phyloP scores from a whole-genome alignment of 2,888 invertebrate species.

The Drosophila setosimentum region DNA sequence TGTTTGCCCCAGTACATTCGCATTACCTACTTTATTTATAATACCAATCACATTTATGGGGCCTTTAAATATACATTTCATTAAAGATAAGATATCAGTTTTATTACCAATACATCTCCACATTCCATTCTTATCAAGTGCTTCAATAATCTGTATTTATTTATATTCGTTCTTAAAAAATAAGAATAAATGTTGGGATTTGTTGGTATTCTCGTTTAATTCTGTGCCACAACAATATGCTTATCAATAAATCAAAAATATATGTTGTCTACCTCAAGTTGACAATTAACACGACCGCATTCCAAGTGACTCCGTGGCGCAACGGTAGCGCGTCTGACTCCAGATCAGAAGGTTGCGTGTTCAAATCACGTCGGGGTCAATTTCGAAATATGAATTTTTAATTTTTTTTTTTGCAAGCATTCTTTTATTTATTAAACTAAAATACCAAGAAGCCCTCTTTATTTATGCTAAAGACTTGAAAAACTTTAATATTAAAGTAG shows the following conservation, averaged over 20 bases:
- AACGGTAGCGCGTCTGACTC: conserved; percentile 77
- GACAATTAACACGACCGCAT: fast-evolving
- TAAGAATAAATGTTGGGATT: neutral
- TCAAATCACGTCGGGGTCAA: conserved; percentile 78
- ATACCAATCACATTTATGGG: neutral
- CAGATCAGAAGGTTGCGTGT: conserved; percentile 79
- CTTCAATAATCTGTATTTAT: conserved; percentile 2
- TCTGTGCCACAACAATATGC: neutral
- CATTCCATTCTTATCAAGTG: conserved; percentile 11
- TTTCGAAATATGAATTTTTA: neutral
- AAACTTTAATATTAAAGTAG: neutral
- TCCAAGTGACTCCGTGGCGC: conserved; percentile 70
- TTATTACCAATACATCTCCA: too few relatives aligned
- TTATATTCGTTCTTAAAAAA: conserved; percentile 1
- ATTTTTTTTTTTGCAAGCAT: neutral
- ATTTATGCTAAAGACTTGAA: neutral
- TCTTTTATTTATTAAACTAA: neutral
- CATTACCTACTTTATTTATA: neutral
- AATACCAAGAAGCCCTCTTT: neutral
- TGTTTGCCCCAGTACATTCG: neutral
- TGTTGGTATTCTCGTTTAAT: neutral
- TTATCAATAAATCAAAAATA: neutral
- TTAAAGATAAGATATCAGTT: conserved; percentile 8
- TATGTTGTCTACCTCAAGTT: conserved; percentile 8
- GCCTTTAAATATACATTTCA: neutral